Conservation (phyloP, 2,888 invertebrate species). For the Spisula subtruncata region DNA sequence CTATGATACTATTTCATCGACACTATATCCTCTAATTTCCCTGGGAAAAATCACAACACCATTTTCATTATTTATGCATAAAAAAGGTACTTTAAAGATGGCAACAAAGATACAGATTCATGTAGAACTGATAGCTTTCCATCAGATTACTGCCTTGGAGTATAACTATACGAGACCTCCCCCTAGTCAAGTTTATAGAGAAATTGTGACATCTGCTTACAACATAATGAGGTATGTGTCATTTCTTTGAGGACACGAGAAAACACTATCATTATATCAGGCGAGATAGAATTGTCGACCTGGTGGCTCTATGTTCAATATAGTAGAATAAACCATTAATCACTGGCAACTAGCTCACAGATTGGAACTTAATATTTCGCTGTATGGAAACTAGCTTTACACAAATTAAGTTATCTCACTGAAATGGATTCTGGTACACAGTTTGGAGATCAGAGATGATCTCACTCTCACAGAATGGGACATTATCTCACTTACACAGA, state of each 20-base stretch:
- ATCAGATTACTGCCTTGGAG: conserved; percentile 10
- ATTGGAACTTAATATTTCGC: not conserved
- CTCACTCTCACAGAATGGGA: too few relatives aligned
- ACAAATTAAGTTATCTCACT: not conserved
- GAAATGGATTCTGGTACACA: too few relatives aligned
- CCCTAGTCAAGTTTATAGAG: not conserved
- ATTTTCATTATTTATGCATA: not conserved
- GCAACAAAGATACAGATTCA: not conserved
- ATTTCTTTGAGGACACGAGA: not conserved
- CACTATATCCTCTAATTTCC: not conserved
- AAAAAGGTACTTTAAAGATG: not conserved
- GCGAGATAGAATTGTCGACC: not conserved
- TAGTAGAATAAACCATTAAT: not conserved
- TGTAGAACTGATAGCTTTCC: not conserved
- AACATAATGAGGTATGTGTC: not conserved
- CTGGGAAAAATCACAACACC: not conserved
- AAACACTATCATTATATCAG: not conserved
- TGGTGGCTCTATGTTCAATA: conserved; percentile 8
- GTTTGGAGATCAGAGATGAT: too few relatives aligned
- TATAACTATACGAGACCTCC: not conserved
- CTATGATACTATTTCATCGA: too few relatives aligned
- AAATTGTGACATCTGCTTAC: not conserved
- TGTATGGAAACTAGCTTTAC: not conserved
- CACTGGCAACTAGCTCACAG: not conserved
- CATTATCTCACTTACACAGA: too few relatives aligned